These are phyloP conservation scores for Tachysurus vachellii DNA, from an alignment of 2,113 vertebrate genomes.

Conservation along the genomic window DNA sequence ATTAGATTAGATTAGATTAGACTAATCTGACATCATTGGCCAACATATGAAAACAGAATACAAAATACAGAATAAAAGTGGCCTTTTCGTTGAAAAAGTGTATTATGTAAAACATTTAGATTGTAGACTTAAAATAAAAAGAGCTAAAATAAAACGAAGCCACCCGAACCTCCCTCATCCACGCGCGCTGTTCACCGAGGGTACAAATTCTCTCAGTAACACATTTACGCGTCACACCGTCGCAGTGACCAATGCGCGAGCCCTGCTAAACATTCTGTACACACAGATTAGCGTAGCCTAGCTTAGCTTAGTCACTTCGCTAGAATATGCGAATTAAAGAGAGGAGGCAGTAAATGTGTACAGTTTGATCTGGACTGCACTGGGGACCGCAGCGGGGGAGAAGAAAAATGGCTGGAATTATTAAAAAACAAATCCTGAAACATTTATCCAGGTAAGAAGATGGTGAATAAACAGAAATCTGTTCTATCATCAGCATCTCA, in stretches of 20 bases:
- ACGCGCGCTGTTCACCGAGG: background rate
- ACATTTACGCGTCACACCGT: background rate
- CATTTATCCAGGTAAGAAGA: slow-evolving; percentile 90
- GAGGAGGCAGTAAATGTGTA: background rate
- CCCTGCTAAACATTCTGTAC: slow-evolving; percentile 38
- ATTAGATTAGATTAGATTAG: no score
- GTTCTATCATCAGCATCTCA: background rate
- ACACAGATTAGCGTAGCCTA: background rate
- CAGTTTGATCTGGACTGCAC: background rate
- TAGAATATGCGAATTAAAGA: background rate
- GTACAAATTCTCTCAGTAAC: background rate
- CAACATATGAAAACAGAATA: no score
- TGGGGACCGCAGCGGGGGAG: background rate
- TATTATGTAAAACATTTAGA: background rate
- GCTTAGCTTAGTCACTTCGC: background rate
- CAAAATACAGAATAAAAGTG: background rate
- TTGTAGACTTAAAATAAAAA: no score
- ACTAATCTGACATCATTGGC: no score
- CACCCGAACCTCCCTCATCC: background rate
- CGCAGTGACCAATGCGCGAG: background rate
- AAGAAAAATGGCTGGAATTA: slow-evolving; percentile 84
- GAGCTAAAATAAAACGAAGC: background rate
- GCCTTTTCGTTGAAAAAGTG: background rate
- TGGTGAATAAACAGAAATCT: background rate
- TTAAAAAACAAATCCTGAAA: slow-evolving; percentile 96